Conservation (phyloP, 2,797 vertebrate species). For the Labeo calbasu region DNA sequence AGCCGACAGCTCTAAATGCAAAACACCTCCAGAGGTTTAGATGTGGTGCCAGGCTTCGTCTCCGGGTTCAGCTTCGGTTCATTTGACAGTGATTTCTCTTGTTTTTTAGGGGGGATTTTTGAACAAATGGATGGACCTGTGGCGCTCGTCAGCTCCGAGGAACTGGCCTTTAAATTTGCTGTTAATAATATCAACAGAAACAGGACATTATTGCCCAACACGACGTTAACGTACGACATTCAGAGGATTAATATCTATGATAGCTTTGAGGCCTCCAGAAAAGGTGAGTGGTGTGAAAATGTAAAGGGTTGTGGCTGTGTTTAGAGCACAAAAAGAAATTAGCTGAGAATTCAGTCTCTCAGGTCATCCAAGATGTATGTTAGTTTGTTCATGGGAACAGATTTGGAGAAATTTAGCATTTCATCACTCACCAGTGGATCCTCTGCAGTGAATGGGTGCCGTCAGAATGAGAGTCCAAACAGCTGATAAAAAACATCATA, state of each 20-base stretch:
- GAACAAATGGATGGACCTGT: slow-evolving; percentile 93
- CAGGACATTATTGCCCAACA: slow-evolving; percentile 96
- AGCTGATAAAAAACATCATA: neutral
- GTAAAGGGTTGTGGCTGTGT: neutral
- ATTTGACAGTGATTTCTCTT: slow-evolving; percentile 52
- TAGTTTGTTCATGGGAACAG: neutral
- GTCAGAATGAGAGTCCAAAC: neutral
- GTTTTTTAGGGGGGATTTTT: slow-evolving; percentile 92
- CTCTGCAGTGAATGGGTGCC: neutral
- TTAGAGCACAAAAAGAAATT: neutral
- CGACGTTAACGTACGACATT: slow-evolving; percentile 97
- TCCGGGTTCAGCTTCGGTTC: slow-evolving; percentile 48
- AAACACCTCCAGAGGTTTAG: slow-evolving; percentile 58
- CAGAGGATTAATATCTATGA: slow-evolving; percentile 99
- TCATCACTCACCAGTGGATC: neutral
- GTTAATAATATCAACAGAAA: slow-evolving; percentile 99
- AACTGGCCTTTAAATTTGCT: slow-evolving; percentile 97
- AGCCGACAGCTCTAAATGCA: slow-evolving; percentile 54
- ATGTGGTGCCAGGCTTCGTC: slow-evolving; percentile 2
- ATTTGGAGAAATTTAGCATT: neutral
- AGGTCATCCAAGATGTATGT: neutral
- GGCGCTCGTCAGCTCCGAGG: slow-evolving; percentile 91
- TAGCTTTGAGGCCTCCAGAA: slow-evolving; percentile 98
- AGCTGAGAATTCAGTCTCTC: neutral
- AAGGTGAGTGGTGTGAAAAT: slow-evolving; percentile 83